phyloP scores from a whole-genome alignment of 2,113 vertebrate species.

The Sialia sialis region DNA sequence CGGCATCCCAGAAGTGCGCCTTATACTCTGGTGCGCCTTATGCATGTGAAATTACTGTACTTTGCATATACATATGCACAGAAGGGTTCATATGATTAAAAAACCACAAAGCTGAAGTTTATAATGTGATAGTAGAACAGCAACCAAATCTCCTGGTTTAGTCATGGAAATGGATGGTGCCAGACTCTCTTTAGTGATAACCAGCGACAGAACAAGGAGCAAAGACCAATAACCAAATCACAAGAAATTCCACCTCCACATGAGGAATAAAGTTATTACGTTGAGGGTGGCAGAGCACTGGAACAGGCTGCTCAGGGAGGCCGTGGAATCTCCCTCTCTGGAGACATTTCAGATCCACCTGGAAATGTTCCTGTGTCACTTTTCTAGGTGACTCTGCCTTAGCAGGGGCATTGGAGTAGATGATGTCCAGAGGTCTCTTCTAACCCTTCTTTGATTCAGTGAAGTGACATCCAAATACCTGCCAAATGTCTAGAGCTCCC shows the following conservation, averaged over 20 bases:
- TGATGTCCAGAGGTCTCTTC: background rate
- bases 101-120: background rate
- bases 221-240: background rate
- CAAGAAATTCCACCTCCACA: background rate
- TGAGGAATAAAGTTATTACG: rapidly evolving
- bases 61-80: background rate
- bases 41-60: too few relatives aligned
- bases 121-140: background rate
- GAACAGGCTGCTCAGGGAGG: background rate
- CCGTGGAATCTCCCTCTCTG: rapidly evolving
- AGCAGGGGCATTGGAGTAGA: background rate
- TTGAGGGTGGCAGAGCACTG: background rate
- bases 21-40: too few relatives aligned
- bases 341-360: background rate
- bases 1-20: too few relatives aligned
- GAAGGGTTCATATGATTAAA: background rate
- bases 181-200: background rate
- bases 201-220: background rate
- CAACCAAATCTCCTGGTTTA: background rate
- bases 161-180: background rate
- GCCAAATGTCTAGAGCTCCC: background rate
- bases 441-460: background rate
- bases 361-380: background rate
- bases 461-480: background rate
- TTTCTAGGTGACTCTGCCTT: background rate